phyloP scores from a whole-genome alignment of 2,797 vertebrate species.

The Leptodactylus fallax region DNA sequence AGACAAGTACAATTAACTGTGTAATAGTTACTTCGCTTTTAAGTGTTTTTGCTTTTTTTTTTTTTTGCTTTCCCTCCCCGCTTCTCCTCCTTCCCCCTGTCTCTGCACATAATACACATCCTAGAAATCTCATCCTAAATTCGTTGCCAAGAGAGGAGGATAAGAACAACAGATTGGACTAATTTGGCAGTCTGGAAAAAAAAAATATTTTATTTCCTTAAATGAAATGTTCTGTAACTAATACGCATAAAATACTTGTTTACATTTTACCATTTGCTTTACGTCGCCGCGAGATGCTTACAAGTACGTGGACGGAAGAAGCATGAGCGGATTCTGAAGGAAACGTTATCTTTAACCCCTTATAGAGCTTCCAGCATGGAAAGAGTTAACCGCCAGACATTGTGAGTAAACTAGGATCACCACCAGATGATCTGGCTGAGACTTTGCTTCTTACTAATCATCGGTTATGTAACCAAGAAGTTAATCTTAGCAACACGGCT shows the following conservation, averaged over 20 bases:
- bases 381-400: constrained; percentile 45
- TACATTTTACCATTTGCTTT: constrained; percentile 46
- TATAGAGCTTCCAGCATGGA: background rate
- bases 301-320: background rate
- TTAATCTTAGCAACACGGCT: constrained; percentile 60
- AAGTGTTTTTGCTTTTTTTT: background rate
- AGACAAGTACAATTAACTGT: constrained; percentile 52
- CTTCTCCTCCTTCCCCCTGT: background rate
- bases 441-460: constrained; percentile 57
- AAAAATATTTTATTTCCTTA: constrained; percentile 42
- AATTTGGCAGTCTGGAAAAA: constrained; percentile 48
- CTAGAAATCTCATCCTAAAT: constrained; percentile 47
- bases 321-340: background rate
- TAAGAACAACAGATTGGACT: constrained; percentile 53
- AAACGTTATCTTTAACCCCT: background rate
- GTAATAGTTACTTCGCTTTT: constrained; percentile 53
- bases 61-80: background rate
- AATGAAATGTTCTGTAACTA: constrained; percentile 58
- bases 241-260: constrained; percentile 53
- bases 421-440: constrained; percentile 59
- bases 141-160: constrained; percentile 45
- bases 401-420: constrained; percentile 50
- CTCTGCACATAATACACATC: background rate
- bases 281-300: constrained; percentile 44
- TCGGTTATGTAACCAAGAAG: constrained; percentile 60